Evolutionary conservation across 2,113 vertebrate genomes (phyloP), one percentile per base, ranked within the genome.

Genomic region (Mesitornis unicolor): DNA sequence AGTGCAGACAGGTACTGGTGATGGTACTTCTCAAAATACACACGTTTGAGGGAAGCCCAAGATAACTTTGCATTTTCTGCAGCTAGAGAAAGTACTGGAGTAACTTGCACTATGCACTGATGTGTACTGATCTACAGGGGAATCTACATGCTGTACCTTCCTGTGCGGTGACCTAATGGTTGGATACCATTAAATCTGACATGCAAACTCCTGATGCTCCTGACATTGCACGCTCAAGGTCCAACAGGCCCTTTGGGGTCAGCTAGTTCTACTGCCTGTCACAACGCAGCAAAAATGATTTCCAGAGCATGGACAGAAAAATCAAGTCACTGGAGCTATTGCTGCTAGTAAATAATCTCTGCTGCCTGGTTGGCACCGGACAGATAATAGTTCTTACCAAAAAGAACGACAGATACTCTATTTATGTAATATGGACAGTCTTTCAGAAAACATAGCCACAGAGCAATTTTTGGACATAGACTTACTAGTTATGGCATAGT

Each of bases 121-220:
- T 74, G n/a, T 13, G 38, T 29, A 21, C 20, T 42, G 54, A 42
- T 74, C 48, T 70, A 1, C 1, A 51, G 25, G 38, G 31, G 64
- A 77, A 82, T 35, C n/a, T n/a, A 16, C 17, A 35, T 0, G 6
- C n/a, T 80, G 48, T 20, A 28, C n/a, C 47, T 68, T 65, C 59
- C 69, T 0, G 0, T 1, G 1, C 3, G 48, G 45, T 1, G 17
- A 35, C 70, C 51, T 38, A 54, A 48, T 43, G 80, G 59, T 1
- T 59, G 42, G 29, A 33, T n/a, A 67, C 38, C 0, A 0, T 68
- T 75, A 16, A 91, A 61, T 22, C 48, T 48, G 42, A 57, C 36
- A 6, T 1, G 0, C 4, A 3, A 90, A 56, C 6, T 16, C 40
- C 21, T 54, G 68, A 54, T 47, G 29, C 0, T 82, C 69, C 54